phyloP scores from a whole-genome alignment of 2,888 invertebrate species.

The Lysandra coridon region DNA sequence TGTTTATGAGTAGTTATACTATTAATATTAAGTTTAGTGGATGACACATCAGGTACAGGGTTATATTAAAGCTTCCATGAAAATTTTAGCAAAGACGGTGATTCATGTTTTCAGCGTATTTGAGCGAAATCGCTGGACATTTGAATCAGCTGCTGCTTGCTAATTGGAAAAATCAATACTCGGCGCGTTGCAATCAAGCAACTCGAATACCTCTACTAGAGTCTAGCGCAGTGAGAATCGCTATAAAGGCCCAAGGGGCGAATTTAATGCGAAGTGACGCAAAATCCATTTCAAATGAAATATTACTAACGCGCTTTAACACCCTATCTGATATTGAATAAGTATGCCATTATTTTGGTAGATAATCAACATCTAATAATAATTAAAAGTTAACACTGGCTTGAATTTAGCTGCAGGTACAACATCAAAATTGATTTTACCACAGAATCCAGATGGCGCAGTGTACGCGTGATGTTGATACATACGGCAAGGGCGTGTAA shows the following conservation, averaged over 20 bases:
- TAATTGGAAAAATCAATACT: conserved; percentile 71
- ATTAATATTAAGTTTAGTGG: neutral
- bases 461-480: conserved; percentile 78
- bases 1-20: neutral
- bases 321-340: conserved; percentile 37
- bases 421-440: conserved; percentile 42
- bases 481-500: conserved; percentile 77
- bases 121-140: conserved; percentile 57
- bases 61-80: neutral
- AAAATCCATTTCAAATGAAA: conserved; percentile 42
- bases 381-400: conserved; percentile 61
- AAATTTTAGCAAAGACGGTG: conserved; percentile 45
- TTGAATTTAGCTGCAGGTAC: conserved; percentile 64
- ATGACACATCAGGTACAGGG: conserved; percentile 31
- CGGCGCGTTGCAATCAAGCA: conserved; percentile 36
- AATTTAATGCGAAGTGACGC: conserved; percentile 4
- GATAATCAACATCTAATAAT: conserved; percentile 50
- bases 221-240: conserved; percentile 1
- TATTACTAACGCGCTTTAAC: conserved; percentile 37
- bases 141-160: conserved; percentile 65
- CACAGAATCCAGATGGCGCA: conserved; percentile 69
- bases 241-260: neutral
- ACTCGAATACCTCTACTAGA: neutral
- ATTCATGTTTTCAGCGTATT: conserved; percentile 56
- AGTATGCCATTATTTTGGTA: conserved; percentile 41